Evolutionary conservation across 2,797 vertebrate genomes (phyloP), one percentile per base, ranked within the genome.

Genomic region (Serranus cabrilla): DNA sequence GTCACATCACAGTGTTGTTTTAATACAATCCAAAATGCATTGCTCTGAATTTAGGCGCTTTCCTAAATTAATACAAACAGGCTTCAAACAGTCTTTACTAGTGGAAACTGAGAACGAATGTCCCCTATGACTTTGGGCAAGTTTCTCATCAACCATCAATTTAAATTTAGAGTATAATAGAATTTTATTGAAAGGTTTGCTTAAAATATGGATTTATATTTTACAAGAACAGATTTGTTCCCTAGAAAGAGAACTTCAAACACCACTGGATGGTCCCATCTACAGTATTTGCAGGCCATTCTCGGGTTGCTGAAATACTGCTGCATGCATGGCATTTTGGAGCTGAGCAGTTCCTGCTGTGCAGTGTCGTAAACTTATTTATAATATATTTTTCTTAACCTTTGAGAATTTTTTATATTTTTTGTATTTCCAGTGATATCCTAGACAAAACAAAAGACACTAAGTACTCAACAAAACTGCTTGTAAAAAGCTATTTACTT

Each of bases 1-100:
- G 69, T 79, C 70, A 81, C 80, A 61, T 88, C 86, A 91, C 88
- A 91, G 89, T 91, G 86, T 76, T 74, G 54, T 71, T 68, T 67
- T 10, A 60, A 21, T 45, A 58, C 42, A 80, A 51, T 67, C 50
- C 3, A 57, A 71, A 66, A 71, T 61, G 23, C 54, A 47, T 27
- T 27, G 27, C 27, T 3, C 27, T 69, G 25, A 65, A 39, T 74
- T 71, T 23, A 58, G 51, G 47, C 52, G n/a, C 74, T 66, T 40
- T 49, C 37, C 51, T 60, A 20, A 23, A 80, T 51, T 42, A 69
- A 66, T 31, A 61, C 11, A 51, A 68, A 64, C 17, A 58, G 13
- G 20, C 18, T 71, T 8, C 11, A 31, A 42, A 16, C 18, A 57
- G 18, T 23, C 17, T 61, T 37, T 54, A 56, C 31, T 78, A 65